Evolutionary conservation across 1,140 invertebrate genomes (phyloP).

Genomic region (Mya arenaria): DNA sequence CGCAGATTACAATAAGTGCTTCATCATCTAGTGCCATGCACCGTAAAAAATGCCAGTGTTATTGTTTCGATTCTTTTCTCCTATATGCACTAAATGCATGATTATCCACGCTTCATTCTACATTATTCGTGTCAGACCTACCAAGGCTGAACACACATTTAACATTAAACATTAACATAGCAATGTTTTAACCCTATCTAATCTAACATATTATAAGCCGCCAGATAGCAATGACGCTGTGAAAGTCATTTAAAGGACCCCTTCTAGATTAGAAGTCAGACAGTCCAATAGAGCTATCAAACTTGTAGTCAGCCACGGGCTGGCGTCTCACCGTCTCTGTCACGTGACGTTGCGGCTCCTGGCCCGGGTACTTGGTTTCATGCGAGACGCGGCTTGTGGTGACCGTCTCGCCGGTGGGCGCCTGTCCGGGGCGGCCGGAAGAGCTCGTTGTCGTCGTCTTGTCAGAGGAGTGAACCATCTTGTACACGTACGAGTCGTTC

Average conservation of each 20-base stretch:
- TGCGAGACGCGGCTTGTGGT: constrained; percentile 12
- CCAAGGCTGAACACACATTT: neutral
- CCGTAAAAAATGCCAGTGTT: too few relatives aligned
- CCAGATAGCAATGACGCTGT: neutral
- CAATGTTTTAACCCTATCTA: constrained; percentile 1
- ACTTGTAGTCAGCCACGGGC: constrained; percentile 12
- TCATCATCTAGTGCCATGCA: too few relatives aligned
- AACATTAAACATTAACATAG: neutral
- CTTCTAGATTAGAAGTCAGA: constrained; percentile 47
- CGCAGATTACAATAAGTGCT: too few relatives aligned
- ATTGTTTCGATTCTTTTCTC: too few relatives aligned
- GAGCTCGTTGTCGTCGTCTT: constrained; percentile 23
- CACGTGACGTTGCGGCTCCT: constrained; percentile 46
- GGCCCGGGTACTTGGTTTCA: constrained; percentile 40
- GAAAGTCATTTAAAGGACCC: neutral
- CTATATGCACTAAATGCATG: too few relatives aligned
- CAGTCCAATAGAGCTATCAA: constrained; percentile 38
- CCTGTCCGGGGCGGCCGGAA: constrained; percentile 11
- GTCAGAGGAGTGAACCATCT: constrained; percentile 46
- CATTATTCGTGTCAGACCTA: neutral
- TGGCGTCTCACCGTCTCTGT: constrained; percentile 27
- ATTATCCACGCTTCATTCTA: neutral
- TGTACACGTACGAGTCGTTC: constrained; percentile 52
- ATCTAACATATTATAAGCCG: neutral
- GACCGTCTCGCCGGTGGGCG: constrained; percentile 19